Base-by-base conservation (phyloP, 1,140 invertebrate species). In the Bombus confusus region DNA sequence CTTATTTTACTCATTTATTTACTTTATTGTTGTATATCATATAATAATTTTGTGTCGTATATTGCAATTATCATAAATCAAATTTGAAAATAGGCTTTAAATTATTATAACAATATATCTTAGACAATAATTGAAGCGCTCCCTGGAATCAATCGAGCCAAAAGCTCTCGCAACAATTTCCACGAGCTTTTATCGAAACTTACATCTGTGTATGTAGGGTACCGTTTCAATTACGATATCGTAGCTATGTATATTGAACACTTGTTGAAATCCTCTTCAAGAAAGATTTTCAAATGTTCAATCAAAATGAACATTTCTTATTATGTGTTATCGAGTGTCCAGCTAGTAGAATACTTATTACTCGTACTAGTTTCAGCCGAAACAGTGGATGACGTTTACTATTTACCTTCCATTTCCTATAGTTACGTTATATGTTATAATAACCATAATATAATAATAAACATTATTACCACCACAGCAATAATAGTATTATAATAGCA, bases 41-140 rank as follows among this genome's bases (percentile, higher is more conserved):
- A 94, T 94, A 94, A 94, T 94, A 93, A 91, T 93, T 93, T 92
- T 92, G 91, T 94, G 92, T 93, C 87, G 91, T 92, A 93, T 94
- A 93, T 94, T 93, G 93, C 92, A 93, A 91, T 93, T 93, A 92
- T 94, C 89, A 93, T 93, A 94, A 94, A 93, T 93, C 89, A 93
- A 94, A 93, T 93, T 94, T 93, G 92, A 94, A 94, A 93, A 94
- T 93, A 93, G 91, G 92, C 92, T 94, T 93, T 92, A 93, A 93
- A 94, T 94, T 88, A 94, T 94, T 88, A 93, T 92, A 93, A 92
- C 89, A 92, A 92, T 91, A 69, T 92, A 93, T 91, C 91, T 88
- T 92, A 91, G 89, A 92, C 86, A 92, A 93, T 92, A 92, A 94
- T 92, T 91, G 90, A 93, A 93, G 91, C 91, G 90, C 89, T 93